Conservation (phyloP, 2,113 vertebrate genomes). For the Psittacara wagleri region DNA sequence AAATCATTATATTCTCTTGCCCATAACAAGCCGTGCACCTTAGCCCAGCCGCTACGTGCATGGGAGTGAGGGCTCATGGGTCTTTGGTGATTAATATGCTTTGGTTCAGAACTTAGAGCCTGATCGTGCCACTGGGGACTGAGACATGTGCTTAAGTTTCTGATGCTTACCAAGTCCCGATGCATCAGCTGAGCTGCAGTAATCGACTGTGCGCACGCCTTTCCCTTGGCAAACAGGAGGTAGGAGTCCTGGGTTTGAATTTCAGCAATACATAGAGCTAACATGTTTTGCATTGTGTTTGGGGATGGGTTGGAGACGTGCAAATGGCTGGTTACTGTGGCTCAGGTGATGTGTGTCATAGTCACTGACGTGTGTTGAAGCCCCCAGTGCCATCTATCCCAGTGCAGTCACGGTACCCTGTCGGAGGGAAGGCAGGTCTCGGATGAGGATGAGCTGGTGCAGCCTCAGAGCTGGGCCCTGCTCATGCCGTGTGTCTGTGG, state of each 20-base stretch:
- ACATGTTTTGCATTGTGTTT: neutral
- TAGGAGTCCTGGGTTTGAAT: conserved; percentile 27
- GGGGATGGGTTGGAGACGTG: neutral
- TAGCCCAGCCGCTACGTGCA: neutral
- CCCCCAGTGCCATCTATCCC: neutral
- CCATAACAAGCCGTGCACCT: neutral
- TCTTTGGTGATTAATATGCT: conserved; percentile 58
- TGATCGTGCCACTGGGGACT: conserved; percentile 46
- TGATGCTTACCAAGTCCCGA: conserved; percentile 30
- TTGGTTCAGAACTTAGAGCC: conserved; percentile 49
- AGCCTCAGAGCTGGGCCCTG: rapidly evolving
- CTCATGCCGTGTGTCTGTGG: neutral
- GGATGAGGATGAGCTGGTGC: neutral
- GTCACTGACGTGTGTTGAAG: neutral
- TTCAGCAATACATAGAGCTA: neutral
- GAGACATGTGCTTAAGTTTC: conserved; percentile 42
- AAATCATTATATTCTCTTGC: neutral
- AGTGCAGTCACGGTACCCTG: neutral
- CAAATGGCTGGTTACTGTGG: conserved; percentile 13
- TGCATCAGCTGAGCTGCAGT: conserved; percentile 59
- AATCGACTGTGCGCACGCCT: neutral
- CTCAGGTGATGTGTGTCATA: neutral
- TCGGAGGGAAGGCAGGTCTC: neutral
- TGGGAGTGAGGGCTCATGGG: neutral
- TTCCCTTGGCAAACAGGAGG: conserved; percentile 30